A percentile compares a stretch with the other conserved stretches of the same genome.
Conservation (phyloP, 1,140 invertebrate species). For the Pteromalus puparum region DNA sequence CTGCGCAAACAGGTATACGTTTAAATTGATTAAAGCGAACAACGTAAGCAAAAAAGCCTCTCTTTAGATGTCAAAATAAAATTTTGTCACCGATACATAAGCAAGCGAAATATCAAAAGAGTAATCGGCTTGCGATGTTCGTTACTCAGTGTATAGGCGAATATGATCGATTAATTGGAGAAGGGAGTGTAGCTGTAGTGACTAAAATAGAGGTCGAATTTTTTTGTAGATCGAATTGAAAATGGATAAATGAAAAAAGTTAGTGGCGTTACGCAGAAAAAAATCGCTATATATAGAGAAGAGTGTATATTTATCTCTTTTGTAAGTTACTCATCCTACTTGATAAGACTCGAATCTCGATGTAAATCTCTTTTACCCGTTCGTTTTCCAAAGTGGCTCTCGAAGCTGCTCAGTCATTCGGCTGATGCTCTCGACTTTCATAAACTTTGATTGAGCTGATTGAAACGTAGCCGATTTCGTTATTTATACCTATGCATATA, state of each 20-base stretch:
- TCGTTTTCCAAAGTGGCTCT: constrained; percentile 39
- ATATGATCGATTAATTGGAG: constrained; percentile 12
- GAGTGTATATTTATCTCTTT: constrained; percentile 35
- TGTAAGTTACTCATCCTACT: constrained; percentile 43
- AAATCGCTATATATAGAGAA: neutral
- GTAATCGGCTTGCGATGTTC: neutral
- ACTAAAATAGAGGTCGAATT: constrained; percentile 26
- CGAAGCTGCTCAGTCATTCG: constrained; percentile 4
- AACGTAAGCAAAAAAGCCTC: neutral
- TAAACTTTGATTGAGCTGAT: constrained; percentile 38
- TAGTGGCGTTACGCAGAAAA: constrained; percentile 1
- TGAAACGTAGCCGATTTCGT: constrained; percentile 28
- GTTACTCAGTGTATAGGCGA: constrained; percentile 27
- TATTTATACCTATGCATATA: constrained; percentile 44
- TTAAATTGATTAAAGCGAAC: neutral
- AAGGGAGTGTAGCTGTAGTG: neutral
- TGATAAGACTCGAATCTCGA: constrained; percentile 51
- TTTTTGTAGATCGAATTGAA: constrained; percentile 35
- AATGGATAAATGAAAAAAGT: constrained; percentile 8
- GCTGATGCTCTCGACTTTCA: constrained; percentile 25
- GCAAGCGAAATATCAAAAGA: neutral
- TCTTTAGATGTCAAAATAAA: neutral
- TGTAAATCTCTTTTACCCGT: constrained; percentile 49
- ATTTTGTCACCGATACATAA: neutral
- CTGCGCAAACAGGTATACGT: neutral